Evolutionary conservation across 1,140 invertebrate species (phyloP), one percentile per base, ranked within the genome.

Genomic region (Nilaparvata lugens): DNA sequence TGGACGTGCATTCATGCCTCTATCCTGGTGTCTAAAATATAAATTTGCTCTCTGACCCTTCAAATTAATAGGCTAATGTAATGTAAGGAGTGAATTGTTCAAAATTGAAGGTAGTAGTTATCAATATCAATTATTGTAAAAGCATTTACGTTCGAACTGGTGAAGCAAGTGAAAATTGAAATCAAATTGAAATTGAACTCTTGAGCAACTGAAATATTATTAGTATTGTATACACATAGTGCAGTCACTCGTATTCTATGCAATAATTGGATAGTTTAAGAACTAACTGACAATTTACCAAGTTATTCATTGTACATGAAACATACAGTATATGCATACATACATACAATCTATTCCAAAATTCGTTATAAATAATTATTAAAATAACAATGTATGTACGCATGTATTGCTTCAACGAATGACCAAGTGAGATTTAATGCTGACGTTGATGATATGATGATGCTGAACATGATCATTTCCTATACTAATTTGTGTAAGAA

Each of bases 241-340:
- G 38, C 58, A 53, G 25, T 52, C 23, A 25, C 58, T 53, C 51
- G 40, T 16, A 18, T 52, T 38, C 21, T 48, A 52, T 60, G 58
- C 58, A 60, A 60, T 60, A 60, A 60, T 51, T 60, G 7, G 38
- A 52, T 31, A 35, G 40, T 19, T 48, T 48, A 48, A 48, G 16
- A 48, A 48, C 21, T 48, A 48, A 19, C 16, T 48, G 45, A 19
- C 21, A 18, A 18, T 19, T 48, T 23, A 23, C 45, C 14, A 48
- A 19, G 45, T 18, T 11, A 23, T 19, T 48, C 16, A 48, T 48
- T 19, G 45, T 48, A 23, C 16, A 18, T 23, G 45, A 48, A 7
- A 19, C 16, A 48, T 48, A 19, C 16, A 48, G 21, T 23, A 48
- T 48, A 48, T 23, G 45, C 45, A 35, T 48, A 48, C 45, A 48